phyloP scores from a whole-genome alignment of 2,797 vertebrate species.

The Sarcophilus harrisii region DNA sequence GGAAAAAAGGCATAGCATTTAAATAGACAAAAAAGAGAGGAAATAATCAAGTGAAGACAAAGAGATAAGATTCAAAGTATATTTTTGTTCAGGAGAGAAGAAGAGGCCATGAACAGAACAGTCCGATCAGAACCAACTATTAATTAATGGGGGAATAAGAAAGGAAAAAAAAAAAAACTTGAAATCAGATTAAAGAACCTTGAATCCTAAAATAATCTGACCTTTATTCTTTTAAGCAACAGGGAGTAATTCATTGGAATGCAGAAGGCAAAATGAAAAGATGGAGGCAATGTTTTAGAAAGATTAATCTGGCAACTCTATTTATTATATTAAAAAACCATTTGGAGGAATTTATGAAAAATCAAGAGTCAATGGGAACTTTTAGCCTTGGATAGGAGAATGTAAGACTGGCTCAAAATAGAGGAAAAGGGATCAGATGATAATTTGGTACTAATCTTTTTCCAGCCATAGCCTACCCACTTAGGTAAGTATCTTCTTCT shows the following conservation, averaged over 20 bases:
- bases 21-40: not conserved
- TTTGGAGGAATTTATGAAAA: not conserved
- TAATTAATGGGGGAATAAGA: not conserved
- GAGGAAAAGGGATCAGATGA: not conserved
- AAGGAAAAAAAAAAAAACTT: not conserved
- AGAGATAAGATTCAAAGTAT: not conserved
- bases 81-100: not conserved
- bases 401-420: not conserved
- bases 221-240: not conserved
- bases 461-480: not conserved
- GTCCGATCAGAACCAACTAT: not conserved
- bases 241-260: accelerated
- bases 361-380: not conserved
- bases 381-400: too few species aligned
- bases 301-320: not conserved
- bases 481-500: not conserved
- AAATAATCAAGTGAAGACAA: not conserved
- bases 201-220: not conserved
- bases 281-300: not conserved
- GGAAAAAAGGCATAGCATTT: not conserved
- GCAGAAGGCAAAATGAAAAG: not conserved
- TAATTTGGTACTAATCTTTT: not conserved
- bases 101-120: not conserved
- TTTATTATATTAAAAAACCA: not conserved
- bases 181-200: accelerated